phyloP scores from a whole-genome alignment of 2,797 vertebrate genomes.

The Lutjanus argentimaculatus region DNA sequence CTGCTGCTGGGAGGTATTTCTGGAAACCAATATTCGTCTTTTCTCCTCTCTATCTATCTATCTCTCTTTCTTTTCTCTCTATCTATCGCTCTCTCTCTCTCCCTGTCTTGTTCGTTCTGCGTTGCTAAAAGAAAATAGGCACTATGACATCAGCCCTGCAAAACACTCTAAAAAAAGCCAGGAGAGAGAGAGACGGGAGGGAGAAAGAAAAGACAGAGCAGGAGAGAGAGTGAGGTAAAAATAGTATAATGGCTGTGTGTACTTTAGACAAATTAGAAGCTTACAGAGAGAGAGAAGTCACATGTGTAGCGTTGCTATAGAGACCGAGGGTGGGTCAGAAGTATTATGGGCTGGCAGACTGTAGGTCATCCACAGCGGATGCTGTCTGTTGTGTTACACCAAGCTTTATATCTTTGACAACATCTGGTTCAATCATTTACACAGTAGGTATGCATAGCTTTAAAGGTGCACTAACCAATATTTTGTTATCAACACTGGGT shows the following conservation, averaged over 20 bases:
- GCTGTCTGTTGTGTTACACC: constrained; percentile 44
- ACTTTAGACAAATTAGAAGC: constrained; percentile 81
- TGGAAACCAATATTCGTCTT: constrained; percentile 59
- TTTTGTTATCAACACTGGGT: background rate
- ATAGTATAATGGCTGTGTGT: constrained; percentile 78
- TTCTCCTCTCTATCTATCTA: constrained; percentile 6
- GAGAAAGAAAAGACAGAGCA: constrained; percentile 58
- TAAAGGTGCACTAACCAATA: background rate
- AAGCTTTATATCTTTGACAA: constrained; percentile 25
- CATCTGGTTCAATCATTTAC: constrained; percentile 2
- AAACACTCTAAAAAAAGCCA: constrained; percentile 66
- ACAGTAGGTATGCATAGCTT: background rate
- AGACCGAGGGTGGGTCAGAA: constrained; percentile 62
- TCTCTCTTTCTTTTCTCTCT: constrained; percentile 30
- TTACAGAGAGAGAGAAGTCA: constrained; percentile 65
- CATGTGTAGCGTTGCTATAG: constrained; percentile 68
- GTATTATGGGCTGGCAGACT: constrained; percentile 68
- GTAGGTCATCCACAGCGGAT: constrained; percentile 61
- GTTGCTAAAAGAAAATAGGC: constrained; percentile 71
- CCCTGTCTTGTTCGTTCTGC: constrained; percentile 50
- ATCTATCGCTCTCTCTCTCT: constrained; percentile 11
- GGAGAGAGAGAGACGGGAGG: constrained; percentile 11
- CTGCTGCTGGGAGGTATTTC: constrained; percentile 54
- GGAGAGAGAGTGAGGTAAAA: constrained; percentile 66
- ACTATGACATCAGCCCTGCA: constrained; percentile 76